Evolutionary conservation across 2,888 invertebrate genomes (phyloP).

Genomic region (Sclerodermus sp.): DNA sequence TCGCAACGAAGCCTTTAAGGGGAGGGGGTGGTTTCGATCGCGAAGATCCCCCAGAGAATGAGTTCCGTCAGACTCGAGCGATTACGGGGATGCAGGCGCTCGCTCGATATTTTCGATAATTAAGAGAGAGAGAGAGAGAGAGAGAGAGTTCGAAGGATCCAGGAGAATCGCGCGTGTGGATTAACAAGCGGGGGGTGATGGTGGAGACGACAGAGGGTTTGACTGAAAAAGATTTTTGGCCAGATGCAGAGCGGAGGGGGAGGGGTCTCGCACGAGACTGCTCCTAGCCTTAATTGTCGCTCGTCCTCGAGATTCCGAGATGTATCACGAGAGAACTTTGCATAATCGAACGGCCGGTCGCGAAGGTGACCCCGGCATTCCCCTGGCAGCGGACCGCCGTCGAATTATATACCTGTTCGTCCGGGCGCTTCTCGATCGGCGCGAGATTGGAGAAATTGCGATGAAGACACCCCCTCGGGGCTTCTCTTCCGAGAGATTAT

Average conservation of each 20-base stretch:
- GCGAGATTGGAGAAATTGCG: background rate
- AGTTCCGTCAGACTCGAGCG: too few species aligned
- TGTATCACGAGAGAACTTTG: background rate
- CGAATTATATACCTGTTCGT: constrained; percentile 1
- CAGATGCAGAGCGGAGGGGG: background rate
- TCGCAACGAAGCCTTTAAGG: too few species aligned
- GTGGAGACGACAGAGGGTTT: too few species aligned
- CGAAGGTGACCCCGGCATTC: background rate
- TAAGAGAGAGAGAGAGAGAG: background rate
- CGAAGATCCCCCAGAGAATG: too few species aligned
- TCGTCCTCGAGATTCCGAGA: background rate
- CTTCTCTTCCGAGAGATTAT: too few species aligned
- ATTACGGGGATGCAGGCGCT: too few species aligned
- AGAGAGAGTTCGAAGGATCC: background rate
- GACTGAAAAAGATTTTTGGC: too few species aligned
- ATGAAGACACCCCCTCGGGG: background rate
- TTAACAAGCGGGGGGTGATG: background rate
- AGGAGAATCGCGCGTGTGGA: background rate
- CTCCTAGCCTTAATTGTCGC: constrained; percentile 1
- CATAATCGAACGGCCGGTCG: background rate
- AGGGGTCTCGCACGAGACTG: background rate
- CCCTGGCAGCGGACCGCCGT: background rate
- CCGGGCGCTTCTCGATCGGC: background rate
- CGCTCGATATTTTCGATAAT: too few species aligned
- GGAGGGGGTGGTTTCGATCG: too few species aligned